phyloP scores from a whole-genome alignment of 2,888 invertebrate genomes.

The Hyles lineata region DNA sequence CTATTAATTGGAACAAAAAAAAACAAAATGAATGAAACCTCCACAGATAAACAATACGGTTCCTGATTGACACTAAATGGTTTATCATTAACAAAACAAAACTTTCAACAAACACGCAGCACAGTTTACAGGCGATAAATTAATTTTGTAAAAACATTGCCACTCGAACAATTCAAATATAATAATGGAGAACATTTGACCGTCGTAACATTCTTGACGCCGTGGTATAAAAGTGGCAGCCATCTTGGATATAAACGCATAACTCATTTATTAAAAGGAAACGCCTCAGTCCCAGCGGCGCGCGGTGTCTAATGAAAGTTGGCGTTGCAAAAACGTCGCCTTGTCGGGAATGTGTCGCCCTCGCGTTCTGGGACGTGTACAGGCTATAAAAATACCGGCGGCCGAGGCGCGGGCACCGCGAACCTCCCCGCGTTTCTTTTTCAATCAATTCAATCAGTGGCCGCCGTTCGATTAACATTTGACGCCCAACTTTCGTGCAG shows the following conservation, averaged over 20 bases:
- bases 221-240: slow-evolving; percentile 65
- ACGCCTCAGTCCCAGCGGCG: slow-evolving; percentile 73
- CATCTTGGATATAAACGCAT: slow-evolving; percentile 80
- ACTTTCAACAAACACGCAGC: no score
- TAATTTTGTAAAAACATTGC: not conserved
- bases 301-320: slow-evolving; percentile 81
- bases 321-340: slow-evolving; percentile 80
- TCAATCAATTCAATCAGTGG: slow-evolving; percentile 81
- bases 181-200: slow-evolving; percentile 47
- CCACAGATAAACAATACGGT: no score
- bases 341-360: slow-evolving; percentile 81
- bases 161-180: slow-evolving; percentile 15
- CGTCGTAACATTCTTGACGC: slow-evolving; percentile 72
- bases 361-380: slow-evolving; percentile 79
- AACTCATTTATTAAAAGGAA: slow-evolving; percentile 82
- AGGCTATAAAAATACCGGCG: slow-evolving; percentile 82
- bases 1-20: no score
- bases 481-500: slow-evolving; percentile 60
- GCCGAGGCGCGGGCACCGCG: slow-evolving; percentile 58
- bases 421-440: slow-evolving; percentile 75
- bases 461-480: slow-evolving; percentile 72
- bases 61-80: no score
- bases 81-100: no score
- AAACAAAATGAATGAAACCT: no score
- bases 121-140: not conserved